Evolutionary conservation across 1,140 invertebrate species (phyloP).

Genomic region (Achroia grisella): DNA sequence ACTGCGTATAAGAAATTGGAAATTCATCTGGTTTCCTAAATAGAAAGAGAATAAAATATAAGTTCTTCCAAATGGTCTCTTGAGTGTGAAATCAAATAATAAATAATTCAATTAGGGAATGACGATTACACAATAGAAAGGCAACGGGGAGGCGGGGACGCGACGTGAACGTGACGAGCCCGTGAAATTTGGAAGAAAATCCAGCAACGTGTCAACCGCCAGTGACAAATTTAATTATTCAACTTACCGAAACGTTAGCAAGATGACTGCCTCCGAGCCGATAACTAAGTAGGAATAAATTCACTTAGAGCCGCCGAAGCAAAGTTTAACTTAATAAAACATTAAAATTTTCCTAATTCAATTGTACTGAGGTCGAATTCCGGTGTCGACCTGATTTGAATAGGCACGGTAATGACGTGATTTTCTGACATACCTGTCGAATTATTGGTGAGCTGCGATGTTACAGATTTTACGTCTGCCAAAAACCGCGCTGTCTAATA

Average conservation of each 20-base stretch:
- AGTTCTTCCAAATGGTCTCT: not conserved
- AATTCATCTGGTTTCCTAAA: no score
- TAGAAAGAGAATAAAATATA: no score
- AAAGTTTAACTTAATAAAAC: slow-evolving; percentile 72
- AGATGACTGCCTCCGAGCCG: slow-evolving; percentile 62
- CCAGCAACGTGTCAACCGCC: slow-evolving; percentile 57
- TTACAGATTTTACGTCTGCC: no score
- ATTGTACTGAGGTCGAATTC: slow-evolving; percentile 56
- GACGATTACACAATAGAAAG: slow-evolving; percentile 58
- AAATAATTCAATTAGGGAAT: slow-evolving; percentile 69
- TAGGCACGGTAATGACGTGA: slow-evolving; percentile 46
- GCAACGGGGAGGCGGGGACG: slow-evolving; percentile 13
- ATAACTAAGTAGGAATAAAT: slow-evolving; percentile 73
- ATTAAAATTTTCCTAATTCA: slow-evolving; percentile 69
- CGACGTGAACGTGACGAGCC: slow-evolving; percentile 49
- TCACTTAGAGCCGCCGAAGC: slow-evolving; percentile 65
- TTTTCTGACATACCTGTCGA: slow-evolving; percentile 23
- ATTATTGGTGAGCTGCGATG: no score
- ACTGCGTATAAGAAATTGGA: no score
- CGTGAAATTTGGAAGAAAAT: slow-evolving; percentile 61
- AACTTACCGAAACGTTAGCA: slow-evolving; percentile 70
- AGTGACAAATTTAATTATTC: slow-evolving; percentile 72
- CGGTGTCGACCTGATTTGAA: slow-evolving; percentile 54
- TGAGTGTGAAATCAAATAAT: slow-evolving; percentile 65
- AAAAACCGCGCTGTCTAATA: no score